Base-by-base conservation (phyloP, 2,888 invertebrate genomes). In the Phortica magna region DNA sequence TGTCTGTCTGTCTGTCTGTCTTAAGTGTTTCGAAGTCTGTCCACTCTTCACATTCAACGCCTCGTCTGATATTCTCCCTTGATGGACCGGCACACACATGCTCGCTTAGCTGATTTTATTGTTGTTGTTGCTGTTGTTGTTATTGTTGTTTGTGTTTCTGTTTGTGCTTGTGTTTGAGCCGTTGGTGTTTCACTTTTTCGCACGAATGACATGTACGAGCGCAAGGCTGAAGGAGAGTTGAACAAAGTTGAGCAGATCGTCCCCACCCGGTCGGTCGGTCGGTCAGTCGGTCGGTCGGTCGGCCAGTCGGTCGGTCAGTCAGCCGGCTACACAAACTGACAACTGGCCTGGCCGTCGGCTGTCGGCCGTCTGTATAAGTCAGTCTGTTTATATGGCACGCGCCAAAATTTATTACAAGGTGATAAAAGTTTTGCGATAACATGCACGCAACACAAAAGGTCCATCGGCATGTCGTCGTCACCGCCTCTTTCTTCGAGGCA, bases 341-440 rank as follows among this genome's bases (percentile, higher is more conserved):
- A 61, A 7, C 57, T 9, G 19, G n/a, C 39, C 17, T 19, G 43
- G 73, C 39, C 31, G 39, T 68, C n/a, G 43, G 73, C 39, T 41
- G 39, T 68, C n/a, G 31, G 70, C 19, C 53, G 48, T 41, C 43
- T 53, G n/a, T 39, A 72, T 77, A 43, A 75, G 77, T 72, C 76
- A 77, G 78, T 76, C 42, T 79, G 79, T 78, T 57, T 78, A 76
- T 77, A 55, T 77, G 83, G 85, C 84, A 83, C 85, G 85, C 81
- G 83, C 82, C 81, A 77, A 80, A 83, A 80, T 83, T 83, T 83
- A 83, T 81, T 83, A 80, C 80, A 80, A 81, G 81, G 82, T 84
- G 83, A 83, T 84, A 84, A 82, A 79, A 84, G 82, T 82, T 84
- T 82, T 80, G 82, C 81, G 85, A 84, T 82, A 85, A 84, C 83